phyloP scores from a whole-genome alignment of 2,888 invertebrate genomes.

The Loripinus fragilis region DNA sequence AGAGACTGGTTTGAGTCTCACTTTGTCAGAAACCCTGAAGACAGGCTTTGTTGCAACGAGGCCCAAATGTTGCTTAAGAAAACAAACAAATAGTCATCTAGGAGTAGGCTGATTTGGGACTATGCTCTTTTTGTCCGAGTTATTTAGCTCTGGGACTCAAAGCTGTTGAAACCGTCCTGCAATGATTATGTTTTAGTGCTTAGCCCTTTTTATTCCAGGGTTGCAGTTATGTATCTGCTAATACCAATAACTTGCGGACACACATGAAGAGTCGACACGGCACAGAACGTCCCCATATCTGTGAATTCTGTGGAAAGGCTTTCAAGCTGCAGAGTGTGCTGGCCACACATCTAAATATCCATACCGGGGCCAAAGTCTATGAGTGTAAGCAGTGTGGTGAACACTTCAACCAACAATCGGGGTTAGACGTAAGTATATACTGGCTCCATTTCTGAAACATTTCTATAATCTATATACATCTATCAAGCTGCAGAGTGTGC shows the following conservation, averaged over 20 bases:
- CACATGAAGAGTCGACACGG: constrained; percentile 58
- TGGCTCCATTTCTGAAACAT: too few relatives aligned
- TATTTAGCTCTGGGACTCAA: too few relatives aligned
- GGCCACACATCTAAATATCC: constrained; percentile 55
- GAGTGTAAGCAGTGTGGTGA: constrained; percentile 54
- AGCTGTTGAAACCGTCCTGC: too few relatives aligned
- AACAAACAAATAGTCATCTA: too few relatives aligned
- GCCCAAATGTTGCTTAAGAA: too few relatives aligned
- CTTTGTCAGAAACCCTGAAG: too few relatives aligned
- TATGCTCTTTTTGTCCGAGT: too few relatives aligned
- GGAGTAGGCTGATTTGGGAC: too few relatives aligned
- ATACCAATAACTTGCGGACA: constrained; percentile 43
- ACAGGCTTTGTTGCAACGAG: too few relatives aligned
- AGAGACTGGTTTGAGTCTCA: too few relatives aligned
- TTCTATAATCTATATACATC: too few relatives aligned
- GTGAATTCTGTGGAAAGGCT: constrained; percentile 62
- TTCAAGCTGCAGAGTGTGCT: constrained; percentile 55
- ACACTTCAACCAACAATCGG: constrained; percentile 56
- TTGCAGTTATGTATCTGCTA: constrained; percentile 52
- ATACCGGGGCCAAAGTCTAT: constrained; percentile 49
- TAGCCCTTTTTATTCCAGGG: constrained; percentile 39
- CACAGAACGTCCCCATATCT: constrained; percentile 50
- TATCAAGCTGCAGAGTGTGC: constrained; percentile 52
- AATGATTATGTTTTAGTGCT: too few relatives aligned
- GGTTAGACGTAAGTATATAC: constrained; percentile 45